Evolutionary conservation across 1,140 invertebrate genomes (phyloP), one percentile per base, ranked within the genome.

Genomic region (Tetramorium simillimum): DNA sequence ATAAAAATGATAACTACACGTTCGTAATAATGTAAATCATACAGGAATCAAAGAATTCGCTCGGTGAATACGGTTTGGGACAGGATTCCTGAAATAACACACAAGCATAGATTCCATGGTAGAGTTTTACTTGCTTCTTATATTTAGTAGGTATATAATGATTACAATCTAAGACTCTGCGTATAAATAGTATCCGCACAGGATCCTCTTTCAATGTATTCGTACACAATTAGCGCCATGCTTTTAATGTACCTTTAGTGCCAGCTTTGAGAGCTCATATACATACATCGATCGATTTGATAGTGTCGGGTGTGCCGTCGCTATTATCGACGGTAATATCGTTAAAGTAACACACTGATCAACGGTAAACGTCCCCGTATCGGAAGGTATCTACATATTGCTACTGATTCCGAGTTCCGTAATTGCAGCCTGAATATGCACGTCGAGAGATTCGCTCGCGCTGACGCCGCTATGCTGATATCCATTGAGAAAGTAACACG

Each of bases 401-500:
- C 90, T 92, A 84, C 88, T 93, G 80, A 95, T 94, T 60, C 82
- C 93, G 85, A 92, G 90, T 89, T 95, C 94, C 62, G 86, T 87
- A 63, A 95, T 92, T 51, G 96, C 97, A 58, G 95, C 95, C 75
- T 96, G 95, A 85, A 98, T 97, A 91, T 98, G 97, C 77, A 96
- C 95, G 53, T 96, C 96, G 85, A 98, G 95, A 1, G 96, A 93
- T 21, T 96, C 95, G 24, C 94, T 95, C 3, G 93, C 92, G 63
- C 96, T 95, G 18, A 98, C 94, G 3, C 96, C 95, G 0, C 97
- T 97, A 94, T 98, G 97, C 75, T 96, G 96, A 95, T 98, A 99
- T 76, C 96, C 96, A 70, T 97, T 97, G 7, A 99, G 95, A 94
- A 99, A 99, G 94, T 99, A 97, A 92, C 98, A 98, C 5, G 97